Evolutionary conservation across 2,888 invertebrate species (phyloP).

Genomic region (Lysandra bellargus): DNA sequence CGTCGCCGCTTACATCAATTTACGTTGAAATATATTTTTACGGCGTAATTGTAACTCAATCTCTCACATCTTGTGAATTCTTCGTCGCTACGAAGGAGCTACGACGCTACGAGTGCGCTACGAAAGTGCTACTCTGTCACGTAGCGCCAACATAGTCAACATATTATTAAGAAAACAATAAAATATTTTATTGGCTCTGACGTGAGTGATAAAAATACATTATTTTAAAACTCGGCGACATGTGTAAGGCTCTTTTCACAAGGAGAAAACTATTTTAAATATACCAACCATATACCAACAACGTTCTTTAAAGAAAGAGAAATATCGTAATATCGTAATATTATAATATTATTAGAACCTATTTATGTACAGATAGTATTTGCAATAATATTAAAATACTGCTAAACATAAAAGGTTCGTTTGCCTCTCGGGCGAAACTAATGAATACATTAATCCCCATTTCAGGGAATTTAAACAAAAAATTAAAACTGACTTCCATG

Average conservation of each 20-base stretch:
- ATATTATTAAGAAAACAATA: not conserved
- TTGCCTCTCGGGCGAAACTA: no score
- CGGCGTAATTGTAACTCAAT: constrained; percentile 1
- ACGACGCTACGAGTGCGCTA: constrained; percentile 14
- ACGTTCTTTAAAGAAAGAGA: not conserved
- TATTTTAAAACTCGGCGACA: not conserved
- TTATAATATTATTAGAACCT: no score
- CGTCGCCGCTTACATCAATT: constrained; percentile 22
- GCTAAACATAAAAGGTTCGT: no score
- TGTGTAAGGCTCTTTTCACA: not conserved
- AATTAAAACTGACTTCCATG: no score
- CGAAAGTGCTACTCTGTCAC: not conserved
- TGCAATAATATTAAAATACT: no score
- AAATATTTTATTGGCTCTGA: constrained; percentile 24
- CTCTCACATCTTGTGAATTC: not conserved
- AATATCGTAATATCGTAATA: not conserved
- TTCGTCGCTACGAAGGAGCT: not conserved
- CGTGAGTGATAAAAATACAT: not conserved
- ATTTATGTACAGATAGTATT: no score
- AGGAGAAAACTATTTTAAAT: not conserved
- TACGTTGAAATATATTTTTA: constrained; percentile 8
- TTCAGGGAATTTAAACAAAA: no score
- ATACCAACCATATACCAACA: not conserved
- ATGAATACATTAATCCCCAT: no score
- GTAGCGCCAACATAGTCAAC: constrained; percentile 17